Conservation (phyloP, 2,113 vertebrate species). For the Grallaria varia region DNA sequence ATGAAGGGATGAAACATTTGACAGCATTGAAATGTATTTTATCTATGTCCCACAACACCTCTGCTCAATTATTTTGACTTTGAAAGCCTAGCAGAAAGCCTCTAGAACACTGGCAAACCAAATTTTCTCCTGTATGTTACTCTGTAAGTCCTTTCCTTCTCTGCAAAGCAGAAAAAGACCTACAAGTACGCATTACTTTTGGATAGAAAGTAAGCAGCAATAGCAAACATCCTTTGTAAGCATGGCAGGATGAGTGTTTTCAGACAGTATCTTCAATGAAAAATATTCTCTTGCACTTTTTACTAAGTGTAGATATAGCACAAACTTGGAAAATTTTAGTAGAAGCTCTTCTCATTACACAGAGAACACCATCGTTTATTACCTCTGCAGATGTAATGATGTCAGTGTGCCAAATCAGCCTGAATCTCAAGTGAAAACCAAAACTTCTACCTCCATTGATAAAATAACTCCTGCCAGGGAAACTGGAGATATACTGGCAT, state of each 20-base stretch:
- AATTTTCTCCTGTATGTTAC: neutral
- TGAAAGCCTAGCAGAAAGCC: neutral
- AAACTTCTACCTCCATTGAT: neutral
- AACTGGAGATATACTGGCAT: neutral
- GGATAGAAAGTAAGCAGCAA: neutral
- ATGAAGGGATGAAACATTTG: neutral
- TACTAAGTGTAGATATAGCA: neutral
- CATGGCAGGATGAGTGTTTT: neutral
- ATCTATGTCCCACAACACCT: neutral
- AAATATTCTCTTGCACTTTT: neutral
- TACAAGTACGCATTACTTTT: neutral
- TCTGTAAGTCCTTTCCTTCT: neutral
- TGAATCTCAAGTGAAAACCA: neutral
- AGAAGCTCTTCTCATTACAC: neutral
- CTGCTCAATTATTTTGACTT: neutral
- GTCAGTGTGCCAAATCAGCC: neutral
- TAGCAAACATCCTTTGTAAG: neutral
- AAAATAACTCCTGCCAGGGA: neutral
- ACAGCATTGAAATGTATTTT: neutral
- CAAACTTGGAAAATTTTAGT: neutral
- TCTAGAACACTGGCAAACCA: neutral
- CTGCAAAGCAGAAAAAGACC: neutral
- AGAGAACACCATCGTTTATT: neutral
- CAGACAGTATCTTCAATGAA: neutral
- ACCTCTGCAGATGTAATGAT: neutral